Evolutionary conservation across 2,797 vertebrate species (phyloP).

Genomic region (Sebastolobus alascanus): DNA sequence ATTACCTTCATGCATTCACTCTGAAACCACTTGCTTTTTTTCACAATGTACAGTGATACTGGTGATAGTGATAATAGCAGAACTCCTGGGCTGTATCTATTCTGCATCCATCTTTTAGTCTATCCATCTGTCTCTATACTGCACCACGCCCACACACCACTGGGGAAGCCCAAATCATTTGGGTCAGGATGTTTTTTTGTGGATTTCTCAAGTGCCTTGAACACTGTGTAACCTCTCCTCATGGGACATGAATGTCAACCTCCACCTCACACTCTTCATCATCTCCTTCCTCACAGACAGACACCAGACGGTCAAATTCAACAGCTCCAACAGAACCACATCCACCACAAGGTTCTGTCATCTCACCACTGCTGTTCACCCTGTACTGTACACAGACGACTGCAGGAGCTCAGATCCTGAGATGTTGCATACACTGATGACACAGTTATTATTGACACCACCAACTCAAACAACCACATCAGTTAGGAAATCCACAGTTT

Average conservation of each 20-base stretch:
- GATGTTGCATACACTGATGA: background rate
- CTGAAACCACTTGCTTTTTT: background rate
- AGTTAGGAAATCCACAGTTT: background rate
- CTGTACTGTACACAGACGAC: background rate
- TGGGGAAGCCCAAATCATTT: background rate
- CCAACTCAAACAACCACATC: background rate
- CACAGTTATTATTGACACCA: background rate
- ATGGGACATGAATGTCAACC: background rate
- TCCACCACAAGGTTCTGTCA: background rate
- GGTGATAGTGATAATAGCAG: background rate
- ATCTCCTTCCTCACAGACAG: background rate
- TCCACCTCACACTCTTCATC: background rate
- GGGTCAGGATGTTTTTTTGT: background rate
- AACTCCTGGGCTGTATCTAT: background rate
- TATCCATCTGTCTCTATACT: background rate
- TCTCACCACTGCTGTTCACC: background rate
- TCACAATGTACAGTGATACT: background rate
- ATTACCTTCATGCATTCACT: background rate
- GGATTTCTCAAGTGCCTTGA: background rate
- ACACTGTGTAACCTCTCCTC: background rate
- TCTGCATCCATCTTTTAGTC: slow-evolving; percentile 7
- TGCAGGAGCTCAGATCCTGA: background rate
- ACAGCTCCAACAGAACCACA: background rate
- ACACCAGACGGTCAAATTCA: background rate
- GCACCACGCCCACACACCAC: background rate